phyloP scores from a whole-genome alignment of 2,113 vertebrate species.

The Genyomyrus donnyi region DNA sequence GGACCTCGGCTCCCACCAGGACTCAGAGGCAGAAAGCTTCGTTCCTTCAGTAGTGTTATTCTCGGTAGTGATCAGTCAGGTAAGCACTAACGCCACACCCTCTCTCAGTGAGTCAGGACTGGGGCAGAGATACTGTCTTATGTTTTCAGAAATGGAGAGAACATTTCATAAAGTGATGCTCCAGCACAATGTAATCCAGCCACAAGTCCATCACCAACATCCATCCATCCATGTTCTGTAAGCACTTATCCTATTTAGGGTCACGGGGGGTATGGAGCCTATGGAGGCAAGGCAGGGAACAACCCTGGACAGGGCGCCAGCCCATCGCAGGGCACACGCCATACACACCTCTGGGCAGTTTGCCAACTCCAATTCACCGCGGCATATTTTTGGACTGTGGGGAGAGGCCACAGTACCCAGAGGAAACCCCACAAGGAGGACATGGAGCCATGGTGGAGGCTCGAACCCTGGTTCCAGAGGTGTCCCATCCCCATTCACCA shows the following conservation, averaged over 20 bases:
- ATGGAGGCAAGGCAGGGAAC: not conserved
- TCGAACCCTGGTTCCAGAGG: not conserved
- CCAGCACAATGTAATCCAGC: not conserved
- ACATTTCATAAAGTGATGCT: not conserved
- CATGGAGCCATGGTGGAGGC: not conserved
- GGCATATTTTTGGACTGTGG: not conserved
- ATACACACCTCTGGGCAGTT: not conserved
- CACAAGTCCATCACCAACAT: not conserved
- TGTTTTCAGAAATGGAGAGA: not conserved
- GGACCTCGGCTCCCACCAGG: not conserved
- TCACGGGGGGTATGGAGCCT: not conserved
- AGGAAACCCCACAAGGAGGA: not conserved
- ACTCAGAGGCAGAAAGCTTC: not conserved
- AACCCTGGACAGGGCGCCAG: not conserved
- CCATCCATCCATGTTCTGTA: not conserved
- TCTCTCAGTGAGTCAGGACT: not conserved
- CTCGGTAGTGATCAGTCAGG: not conserved
- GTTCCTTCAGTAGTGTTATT: not conserved
- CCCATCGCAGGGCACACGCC: not conserved
- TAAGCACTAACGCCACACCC: not conserved
- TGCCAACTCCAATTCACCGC: too few species aligned
- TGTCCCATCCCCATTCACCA: not conserved
- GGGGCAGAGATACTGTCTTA: not conserved
- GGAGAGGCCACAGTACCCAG: too few species aligned
- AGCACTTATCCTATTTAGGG: not conserved